Conservation (phyloP, 2,888 invertebrate genomes). For the Leucophora obtusa region DNA sequence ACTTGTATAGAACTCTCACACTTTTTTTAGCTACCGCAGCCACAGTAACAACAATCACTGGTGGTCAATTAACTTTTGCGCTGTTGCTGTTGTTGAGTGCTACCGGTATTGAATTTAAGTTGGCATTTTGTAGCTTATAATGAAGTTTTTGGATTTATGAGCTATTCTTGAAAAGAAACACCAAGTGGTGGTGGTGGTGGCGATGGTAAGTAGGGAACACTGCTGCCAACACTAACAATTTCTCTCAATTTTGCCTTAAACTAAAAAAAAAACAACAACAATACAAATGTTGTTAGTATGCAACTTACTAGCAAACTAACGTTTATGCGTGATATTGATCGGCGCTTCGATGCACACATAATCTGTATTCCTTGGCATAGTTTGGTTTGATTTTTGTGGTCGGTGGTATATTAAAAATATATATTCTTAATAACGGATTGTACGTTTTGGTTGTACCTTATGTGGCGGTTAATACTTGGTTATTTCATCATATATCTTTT, state of each 20-base stretch:
- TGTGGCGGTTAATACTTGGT: slow-evolving; percentile 35
- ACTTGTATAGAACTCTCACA: slow-evolving; percentile 43
- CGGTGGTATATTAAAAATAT: slow-evolving; percentile 29
- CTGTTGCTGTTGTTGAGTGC: slow-evolving; percentile 26
- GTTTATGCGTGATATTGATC: slow-evolving; percentile 67
- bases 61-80: slow-evolving; percentile 60
- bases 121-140: slow-evolving; percentile 59
- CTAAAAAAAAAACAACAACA: slow-evolving; percentile 49
- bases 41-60: slow-evolving; percentile 9
- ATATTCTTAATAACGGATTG: slow-evolving; percentile 61
- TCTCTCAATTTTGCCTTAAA: slow-evolving; percentile 63
- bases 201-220: slow-evolving; percentile 1
- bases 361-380: slow-evolving; percentile 23
- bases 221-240: slow-evolving; percentile 32
- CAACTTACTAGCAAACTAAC: slow-evolving; percentile 41
- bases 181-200: slow-evolving; percentile 43
- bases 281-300: slow-evolving; percentile 9
- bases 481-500: slow-evolving; percentile 42
- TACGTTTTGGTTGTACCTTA: slow-evolving; percentile 14
- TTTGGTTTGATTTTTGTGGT: slow-evolving; percentile 33
- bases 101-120: slow-evolving; percentile 60
- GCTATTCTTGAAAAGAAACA: slow-evolving; percentile 53
- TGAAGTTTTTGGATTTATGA: slow-evolving; percentile 62
- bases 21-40: slow-evolving; percentile 33
- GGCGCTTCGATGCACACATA: slow-evolving; percentile 61